Percentiles rank a stretch among this genome's conserved stretches.
Evolutionary conservation across 2,113 vertebrate genomes (phyloP).

Genomic region (Chlorocebus sabaeus): DNA sequence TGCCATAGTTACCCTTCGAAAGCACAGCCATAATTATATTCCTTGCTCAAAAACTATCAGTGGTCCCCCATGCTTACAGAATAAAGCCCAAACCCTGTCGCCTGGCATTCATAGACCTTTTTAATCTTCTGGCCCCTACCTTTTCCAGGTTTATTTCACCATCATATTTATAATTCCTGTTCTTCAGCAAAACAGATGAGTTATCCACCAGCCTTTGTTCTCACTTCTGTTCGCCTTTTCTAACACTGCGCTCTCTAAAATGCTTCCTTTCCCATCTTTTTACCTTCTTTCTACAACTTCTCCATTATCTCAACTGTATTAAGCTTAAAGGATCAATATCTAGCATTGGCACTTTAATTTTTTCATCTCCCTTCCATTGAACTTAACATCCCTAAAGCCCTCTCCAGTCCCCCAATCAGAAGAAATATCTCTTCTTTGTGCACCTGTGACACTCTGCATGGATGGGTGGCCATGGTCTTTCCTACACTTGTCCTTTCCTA

Average conservation of each 20-base stretch:
- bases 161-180: background rate
- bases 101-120: background rate
- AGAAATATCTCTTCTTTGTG: background rate
- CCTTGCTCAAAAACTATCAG: constrained; percentile 54
- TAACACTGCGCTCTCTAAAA: background rate
- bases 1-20: constrained; percentile 47
- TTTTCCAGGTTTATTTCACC: background rate
- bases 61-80: background rate
- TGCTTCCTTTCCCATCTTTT: background rate
- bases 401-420: background rate
- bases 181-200: background rate
- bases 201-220: background rate
- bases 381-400: background rate
- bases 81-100: background rate
- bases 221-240: background rate
- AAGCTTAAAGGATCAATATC: background rate
- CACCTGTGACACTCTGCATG: background rate
- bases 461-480: background rate
- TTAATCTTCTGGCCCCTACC: background rate
- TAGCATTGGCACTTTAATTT: background rate
- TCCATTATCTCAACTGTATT: background rate
- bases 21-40: constrained; percentile 35
- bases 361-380: background rate
- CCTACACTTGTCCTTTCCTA: background rate
- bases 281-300: background rate